These are phyloP conservation scores for Amphiprion clarkii DNA, from an alignment of 2,797 vertebrate species.

Conservation along the genomic window DNA sequence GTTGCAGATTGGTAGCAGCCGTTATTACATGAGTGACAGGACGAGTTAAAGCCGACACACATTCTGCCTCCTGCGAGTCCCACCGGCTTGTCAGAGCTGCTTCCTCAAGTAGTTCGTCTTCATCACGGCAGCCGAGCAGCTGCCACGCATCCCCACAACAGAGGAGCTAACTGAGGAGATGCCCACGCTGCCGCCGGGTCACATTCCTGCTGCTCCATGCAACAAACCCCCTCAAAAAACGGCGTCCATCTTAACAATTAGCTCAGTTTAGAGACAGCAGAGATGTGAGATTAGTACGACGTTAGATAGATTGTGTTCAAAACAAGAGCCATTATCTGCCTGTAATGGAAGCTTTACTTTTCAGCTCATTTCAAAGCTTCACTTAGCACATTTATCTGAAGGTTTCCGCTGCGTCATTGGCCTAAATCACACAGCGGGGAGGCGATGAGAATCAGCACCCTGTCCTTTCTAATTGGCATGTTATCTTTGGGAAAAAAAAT, in stretches of 20 bases:
- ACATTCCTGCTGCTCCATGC: slow-evolving; percentile 15
- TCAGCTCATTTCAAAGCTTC: slow-evolving; percentile 21
- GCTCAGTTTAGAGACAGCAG: not conserved
- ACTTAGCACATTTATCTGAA: not conserved
- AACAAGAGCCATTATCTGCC: not conserved
- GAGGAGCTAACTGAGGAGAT: slow-evolving; percentile 19
- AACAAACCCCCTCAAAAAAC: not conserved
- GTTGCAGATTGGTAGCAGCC: slow-evolving; percentile 10
- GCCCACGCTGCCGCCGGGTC: slow-evolving; percentile 5
- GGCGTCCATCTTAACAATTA: not conserved
- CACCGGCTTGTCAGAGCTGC: slow-evolving; percentile 12
- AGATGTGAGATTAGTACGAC: too few species aligned
- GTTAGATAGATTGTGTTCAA: slow-evolving; percentile 4
- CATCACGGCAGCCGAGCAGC: slow-evolving; percentile 39
- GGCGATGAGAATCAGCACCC: slow-evolving; percentile 2
- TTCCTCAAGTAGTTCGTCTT: slow-evolving; percentile 37
- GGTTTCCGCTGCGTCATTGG: not conserved
- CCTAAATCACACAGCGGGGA: not conserved
- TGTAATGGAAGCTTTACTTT: slow-evolving; percentile 11
- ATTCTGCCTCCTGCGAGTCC: slow-evolving; percentile 29
- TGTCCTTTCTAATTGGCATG: not conserved
- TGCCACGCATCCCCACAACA: slow-evolving; percentile 43
- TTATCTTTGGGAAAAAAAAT: not conserved
- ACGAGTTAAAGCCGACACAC: slow-evolving; percentile 37
- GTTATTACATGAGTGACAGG: slow-evolving; percentile 50